phyloP scores from a whole-genome alignment of 2,113 vertebrate genomes.

The Heptranchias perlo region DNA sequence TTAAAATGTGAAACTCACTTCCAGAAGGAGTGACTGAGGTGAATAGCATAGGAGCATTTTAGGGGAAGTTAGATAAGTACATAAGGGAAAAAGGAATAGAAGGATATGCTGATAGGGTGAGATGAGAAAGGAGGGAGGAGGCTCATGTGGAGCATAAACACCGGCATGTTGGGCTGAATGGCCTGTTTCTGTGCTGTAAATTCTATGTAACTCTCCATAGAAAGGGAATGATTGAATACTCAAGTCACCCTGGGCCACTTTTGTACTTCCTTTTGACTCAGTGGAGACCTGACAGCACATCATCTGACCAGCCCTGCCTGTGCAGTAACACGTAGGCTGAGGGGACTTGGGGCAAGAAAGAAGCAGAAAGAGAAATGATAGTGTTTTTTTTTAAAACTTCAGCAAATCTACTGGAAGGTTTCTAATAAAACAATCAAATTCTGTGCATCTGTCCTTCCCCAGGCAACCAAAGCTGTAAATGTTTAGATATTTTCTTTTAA shows the following conservation, averaged over 20 bases:
- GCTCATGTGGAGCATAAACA: no score
- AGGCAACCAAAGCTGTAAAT: background rate
- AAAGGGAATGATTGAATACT: background rate
- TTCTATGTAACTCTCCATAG: background rate
- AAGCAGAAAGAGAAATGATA: background rate
- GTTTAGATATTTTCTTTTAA: background rate
- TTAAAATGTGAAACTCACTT: no score
- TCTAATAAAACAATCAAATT: background rate
- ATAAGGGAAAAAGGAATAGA: no score
- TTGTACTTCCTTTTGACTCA: background rate
- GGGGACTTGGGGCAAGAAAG: background rate
- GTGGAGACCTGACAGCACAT: background rate
- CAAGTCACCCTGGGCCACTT: background rate
- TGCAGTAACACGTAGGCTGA: background rate
- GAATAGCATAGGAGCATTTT: no score
- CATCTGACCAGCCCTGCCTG: background rate
- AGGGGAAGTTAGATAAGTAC: no score
- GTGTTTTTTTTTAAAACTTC: background rate
- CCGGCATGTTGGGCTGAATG: no score
- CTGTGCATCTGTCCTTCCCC: background rate
- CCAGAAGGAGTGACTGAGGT: no score
- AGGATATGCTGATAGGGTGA: no score
- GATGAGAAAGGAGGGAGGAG: no score
- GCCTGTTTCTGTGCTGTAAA: no score
- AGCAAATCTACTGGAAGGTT: background rate